Evolutionary conservation across 1,140 invertebrate genomes (phyloP), one percentile per base, ranked within the genome.

Genomic region (Pomacea maculata): DNA sequence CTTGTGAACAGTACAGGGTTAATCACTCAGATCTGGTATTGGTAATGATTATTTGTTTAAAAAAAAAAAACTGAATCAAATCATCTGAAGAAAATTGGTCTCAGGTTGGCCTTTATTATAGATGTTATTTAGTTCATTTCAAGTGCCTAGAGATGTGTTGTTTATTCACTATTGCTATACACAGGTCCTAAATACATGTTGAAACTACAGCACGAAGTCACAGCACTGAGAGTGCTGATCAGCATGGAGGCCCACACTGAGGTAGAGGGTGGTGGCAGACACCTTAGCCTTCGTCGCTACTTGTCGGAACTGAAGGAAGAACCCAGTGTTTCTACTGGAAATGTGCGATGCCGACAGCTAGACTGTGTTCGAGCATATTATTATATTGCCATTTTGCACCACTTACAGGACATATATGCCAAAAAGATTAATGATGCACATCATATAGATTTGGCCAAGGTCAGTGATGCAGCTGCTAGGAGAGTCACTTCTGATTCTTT

Each of bases 141-240:
- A 45, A 45, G 34, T 45, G 34, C 34, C 34, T 45, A 45, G 34
- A 45, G 34, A 45, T 45, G 34, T 45, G 34, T 45, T 45, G 34
- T 2, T 45, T 45, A 45, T 45, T 45, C 34, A 45, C 21, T 82
- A 61, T 72, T 80, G 76, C 78, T 74, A 67, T 55, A 83, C 86
- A 11, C 82, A 89, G 88, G 88, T 75, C 88, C 88, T 67, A 89
- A 89, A 77, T 89, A 89, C 80, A 80, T 88, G n/a, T 80, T 89
- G 70, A 89, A 89, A 73, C 82, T 89, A 61, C 88, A 89, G 75
- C 87, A 89, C 45, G 88, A 89, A 79, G 85, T 87, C 68, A 88
- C 88, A 25, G 88, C 88, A 5, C 82, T 87, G 75, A 79, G 88
- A 25, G 88, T 89, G 0, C 80, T 89, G n/a, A 87, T 89, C 61